Evolutionary conservation across 2,113 vertebrate genomes (phyloP), one percentile per base, ranked within the genome.

Genomic region (Festucalex cinctus): DNA sequence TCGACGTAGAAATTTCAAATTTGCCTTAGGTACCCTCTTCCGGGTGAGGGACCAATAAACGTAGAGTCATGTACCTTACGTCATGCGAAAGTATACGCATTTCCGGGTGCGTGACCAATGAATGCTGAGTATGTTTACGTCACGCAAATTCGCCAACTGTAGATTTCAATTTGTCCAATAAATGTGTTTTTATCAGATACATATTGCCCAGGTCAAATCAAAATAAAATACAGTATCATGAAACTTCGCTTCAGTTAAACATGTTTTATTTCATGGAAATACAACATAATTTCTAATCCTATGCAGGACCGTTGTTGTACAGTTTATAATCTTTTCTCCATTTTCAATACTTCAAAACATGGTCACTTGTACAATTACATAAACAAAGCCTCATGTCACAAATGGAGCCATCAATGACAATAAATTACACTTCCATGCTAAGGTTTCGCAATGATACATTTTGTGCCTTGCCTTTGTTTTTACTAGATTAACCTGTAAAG

Each of bases 231-330:
- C 6, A 22, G 10, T 53, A 22, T 5, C 19, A 65, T 19, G 9
- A n/a, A 0, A 16, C 22, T 12, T 49, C 65, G 36, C 71, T 86
- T 90, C 76, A 86, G 84, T 90, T 91, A 88, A 85, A 88, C 75
- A 83, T 87, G 89, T 86, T 92, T 93, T 92, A 92, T 91, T 93
- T 93, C 83, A 91, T 92, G 90, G 88, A 93, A 92, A 93, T 93
- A 93, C 91, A 91, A 92, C 91, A 91, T 85, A 70, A 88, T 86
- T 90, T 86, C 68, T 88, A 85, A 86, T 91, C 87, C 83, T 85
- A 83, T 83, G 70, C 76, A 91, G 90, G 89, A 90, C 77, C 66
- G 84, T 86, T 90, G 88, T 93, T 91, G 90, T 91, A 90, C 85
- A 88, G 78, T 74, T 89, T 86, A 88, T 85, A 91, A 74, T 81